Percentiles rank a stretch among this genome's conserved stretches.
Conservation (phyloP, 1,140 invertebrate species). For the Rhizoglyphus robini region DNA sequence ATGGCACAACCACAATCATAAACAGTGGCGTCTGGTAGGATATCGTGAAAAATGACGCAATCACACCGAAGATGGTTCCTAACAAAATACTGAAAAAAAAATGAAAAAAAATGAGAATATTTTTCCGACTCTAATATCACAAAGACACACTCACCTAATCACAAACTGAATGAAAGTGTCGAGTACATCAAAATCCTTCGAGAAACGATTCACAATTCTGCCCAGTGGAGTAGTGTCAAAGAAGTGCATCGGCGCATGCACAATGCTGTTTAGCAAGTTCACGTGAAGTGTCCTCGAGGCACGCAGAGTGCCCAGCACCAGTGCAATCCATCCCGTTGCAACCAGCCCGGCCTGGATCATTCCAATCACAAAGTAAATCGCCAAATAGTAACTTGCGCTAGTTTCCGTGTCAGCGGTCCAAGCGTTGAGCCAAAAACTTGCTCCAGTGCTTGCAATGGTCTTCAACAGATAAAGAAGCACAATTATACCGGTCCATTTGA, state of each 20-base stretch:
- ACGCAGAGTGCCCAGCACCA: no score
- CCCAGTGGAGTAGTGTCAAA: background rate
- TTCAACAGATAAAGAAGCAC: constrained; percentile 23
- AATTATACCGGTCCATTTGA: background rate
- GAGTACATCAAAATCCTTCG: constrained; percentile 43
- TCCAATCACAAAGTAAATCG: no score
- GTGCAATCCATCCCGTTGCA: no score
- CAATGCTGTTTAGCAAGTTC: no score
- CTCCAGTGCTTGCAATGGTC: constrained; percentile 29
- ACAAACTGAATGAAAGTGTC: constrained; percentile 40
- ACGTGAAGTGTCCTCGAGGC: no score
- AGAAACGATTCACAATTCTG: no score
- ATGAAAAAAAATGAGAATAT: no score
- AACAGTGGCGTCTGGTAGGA: constrained; percentile 58
- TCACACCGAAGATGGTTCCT: constrained; percentile 47
- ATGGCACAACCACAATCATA: constrained; percentile 61
- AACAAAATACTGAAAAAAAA: constrained; percentile 39
- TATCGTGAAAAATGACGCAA: constrained; percentile 62
- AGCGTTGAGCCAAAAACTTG: constrained; percentile 33
- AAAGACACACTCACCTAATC: no score
- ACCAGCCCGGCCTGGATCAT: no score
- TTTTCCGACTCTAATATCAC: no score
- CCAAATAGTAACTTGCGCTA: constrained; percentile 64
- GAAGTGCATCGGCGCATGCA: no score
- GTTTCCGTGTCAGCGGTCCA: constrained; percentile 38